Percentiles rank a stretch among this genome's conserved stretches.
Conservation (phyloP, 2,113 vertebrate species). For the Peucedramus taeniatus region DNA sequence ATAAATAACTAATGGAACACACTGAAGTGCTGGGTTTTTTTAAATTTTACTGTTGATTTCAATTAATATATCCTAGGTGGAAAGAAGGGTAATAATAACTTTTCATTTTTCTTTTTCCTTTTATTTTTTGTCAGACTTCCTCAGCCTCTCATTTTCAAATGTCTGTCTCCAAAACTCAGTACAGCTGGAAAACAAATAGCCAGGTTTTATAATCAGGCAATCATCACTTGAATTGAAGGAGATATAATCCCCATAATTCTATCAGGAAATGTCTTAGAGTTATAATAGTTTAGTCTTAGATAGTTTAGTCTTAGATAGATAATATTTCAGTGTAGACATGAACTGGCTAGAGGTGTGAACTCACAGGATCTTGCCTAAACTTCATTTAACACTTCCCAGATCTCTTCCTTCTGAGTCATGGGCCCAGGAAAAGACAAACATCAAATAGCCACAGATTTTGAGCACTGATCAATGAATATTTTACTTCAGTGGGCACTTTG, state of each 20-base stretch:
- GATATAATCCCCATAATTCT: background rate
- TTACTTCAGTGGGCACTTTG: background rate
- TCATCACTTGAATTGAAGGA: background rate
- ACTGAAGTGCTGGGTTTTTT: accelerated
- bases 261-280: background rate
- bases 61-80: background rate
- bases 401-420: background rate
- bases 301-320: background rate
- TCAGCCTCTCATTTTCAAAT: background rate
- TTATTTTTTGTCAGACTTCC: background rate
- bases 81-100: background rate
- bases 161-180: background rate
- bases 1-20: background rate
- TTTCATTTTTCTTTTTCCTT: background rate
- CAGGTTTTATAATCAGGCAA: background rate
- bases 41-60: background rate
- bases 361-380: background rate
- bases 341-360: background rate
- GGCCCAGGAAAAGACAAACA: background rate
- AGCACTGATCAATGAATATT: background rate
- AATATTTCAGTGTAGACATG: background rate
- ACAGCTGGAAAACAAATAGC: background rate
- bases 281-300: background rate
- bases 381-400: background rate
- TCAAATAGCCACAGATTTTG: background rate